Base-by-base conservation (phyloP, 2,797 vertebrate species). In the Mallotus villosus region DNA sequence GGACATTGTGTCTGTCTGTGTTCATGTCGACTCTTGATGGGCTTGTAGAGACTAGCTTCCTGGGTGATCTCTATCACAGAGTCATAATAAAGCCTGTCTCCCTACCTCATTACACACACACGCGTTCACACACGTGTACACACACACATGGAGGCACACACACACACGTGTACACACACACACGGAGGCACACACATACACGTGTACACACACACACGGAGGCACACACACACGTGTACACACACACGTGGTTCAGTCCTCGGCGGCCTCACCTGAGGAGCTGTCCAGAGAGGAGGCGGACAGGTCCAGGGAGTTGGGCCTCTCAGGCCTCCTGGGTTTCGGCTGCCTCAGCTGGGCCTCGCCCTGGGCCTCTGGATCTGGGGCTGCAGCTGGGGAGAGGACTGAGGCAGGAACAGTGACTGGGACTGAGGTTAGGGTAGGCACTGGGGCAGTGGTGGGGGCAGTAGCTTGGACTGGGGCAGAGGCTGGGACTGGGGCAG, bases 301-400 rank as follows among this genome's bases (percentile, higher is more conserved):
- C 64, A 99, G 90, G 86, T 98, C 96, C 90, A 99, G 89, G 0
- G 97, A 98, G 81, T 94, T 94, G 41, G 97, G 97, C 71, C 97
- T 93, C 81, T 96, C 94, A 68, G 94, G 94, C 87, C 94, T 93
- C 79, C 92, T 93, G 71, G 88, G 77, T 70, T 90, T 94, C 60
- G 74, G 77, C 32, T 81, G 89, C 46, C 78, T 74, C 61, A 72
- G 57, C 57, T 77, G 72, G 57, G 65, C 71, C 16, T 65, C 63
- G 68, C 27, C 70, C 71, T 55, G 59, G 72, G 9, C 78, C 57
- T 72, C 60, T 19, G 22, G 27, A 37, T 49, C 57, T 59, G 67
- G 5, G 25, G 24, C 19, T 27, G 46, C 49, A 24, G 16, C 62
- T 53, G 64, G 57, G 76, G 2, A 7, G 51, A 59, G 16, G n/a